Evolutionary conservation across 2,113 vertebrate species (phyloP), one percentile per base, ranked within the genome.

Genomic region (Epinephelus moara): DNA sequence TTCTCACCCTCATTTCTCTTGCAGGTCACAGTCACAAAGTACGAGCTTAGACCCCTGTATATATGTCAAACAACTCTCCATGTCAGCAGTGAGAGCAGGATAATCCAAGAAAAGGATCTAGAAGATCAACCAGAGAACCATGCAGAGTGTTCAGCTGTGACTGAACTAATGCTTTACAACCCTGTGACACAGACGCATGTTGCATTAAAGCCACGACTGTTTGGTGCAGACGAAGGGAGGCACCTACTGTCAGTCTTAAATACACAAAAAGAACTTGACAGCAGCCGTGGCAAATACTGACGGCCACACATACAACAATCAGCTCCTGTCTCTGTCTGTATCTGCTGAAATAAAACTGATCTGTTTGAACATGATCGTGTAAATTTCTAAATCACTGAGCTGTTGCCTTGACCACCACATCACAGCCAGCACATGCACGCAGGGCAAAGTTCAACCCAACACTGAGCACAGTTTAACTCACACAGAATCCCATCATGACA

Each of bases 81-180:
- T 71, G 75, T 63, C 50, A 77, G 62, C 78, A 73, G 45, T 21
- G 68, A 79, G 40, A 73, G 78, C 67, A 30, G 37, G 88, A 93
- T 92, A 85, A 91, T 82, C 84, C 84, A 47, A 49, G 59, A 72
- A 67, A 71, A 82, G 64, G 50, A 77, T 74, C 21, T 47, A 30
- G 67, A 72, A 77, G 73, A 78, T 85, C 88, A 75, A 67, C 59
- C 25, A 37, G 37, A 50, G 66, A 81, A 50, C 79, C 68, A 69
- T 33, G 47, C 75, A 61, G 14, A 62, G 77, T 0, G 5, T 30
- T 84, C 66, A 81, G 68, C 27, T 61, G 63, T 55, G 25, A 66
- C 27, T 79, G 27, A 60, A 70, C 59, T 27, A n/a, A 78, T 21
- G 50, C 47, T 40, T 19, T 8, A 21, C 25, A 47, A n/a, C 66